Evolutionary conservation across 2,888 invertebrate species (phyloP).

Genomic region (Metellina segmentata): DNA sequence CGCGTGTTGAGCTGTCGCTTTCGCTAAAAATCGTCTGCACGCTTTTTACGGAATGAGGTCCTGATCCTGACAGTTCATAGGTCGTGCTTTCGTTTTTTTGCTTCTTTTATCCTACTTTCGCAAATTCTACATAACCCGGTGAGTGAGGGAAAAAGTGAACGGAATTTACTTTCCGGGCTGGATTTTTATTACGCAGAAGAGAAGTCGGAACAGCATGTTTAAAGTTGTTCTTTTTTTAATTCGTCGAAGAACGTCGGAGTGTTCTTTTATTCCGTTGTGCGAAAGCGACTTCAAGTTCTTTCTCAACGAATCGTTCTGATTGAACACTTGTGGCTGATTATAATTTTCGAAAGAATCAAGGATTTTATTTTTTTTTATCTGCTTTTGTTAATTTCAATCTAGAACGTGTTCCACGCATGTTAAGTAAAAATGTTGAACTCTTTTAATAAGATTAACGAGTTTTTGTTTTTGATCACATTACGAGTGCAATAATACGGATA

Average conservation of each 20-base stretch:
- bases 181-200: constrained; percentile 15
- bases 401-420: background rate
- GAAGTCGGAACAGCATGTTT: constrained; percentile 18
- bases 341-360: background rate
- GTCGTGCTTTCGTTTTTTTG: constrained; percentile 27
- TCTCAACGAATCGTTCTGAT: background rate
- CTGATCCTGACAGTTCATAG: constrained; percentile 60
- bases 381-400: background rate
- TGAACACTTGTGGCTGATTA: background rate
- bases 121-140: constrained; percentile 24
- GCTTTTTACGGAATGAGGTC: constrained; percentile 43
- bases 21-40: constrained; percentile 62
- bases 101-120: constrained; percentile 49
- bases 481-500: too few relatives aligned
- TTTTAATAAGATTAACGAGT: too few relatives aligned
- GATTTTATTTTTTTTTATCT: background rate
- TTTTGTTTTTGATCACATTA: background rate
- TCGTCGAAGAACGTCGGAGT: constrained; percentile 9
- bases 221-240: constrained; percentile 15
- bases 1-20: constrained; percentile 45
- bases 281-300: background rate
- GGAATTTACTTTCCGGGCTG: constrained; percentile 1
- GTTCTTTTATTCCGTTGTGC: background rate
- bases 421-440: background rate
- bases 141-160: constrained; percentile 19